These are phyloP conservation scores for Argynnis bischoffii DNA, from an alignment of 2,888 invertebrate genomes.

Conservation along the genomic window DNA sequence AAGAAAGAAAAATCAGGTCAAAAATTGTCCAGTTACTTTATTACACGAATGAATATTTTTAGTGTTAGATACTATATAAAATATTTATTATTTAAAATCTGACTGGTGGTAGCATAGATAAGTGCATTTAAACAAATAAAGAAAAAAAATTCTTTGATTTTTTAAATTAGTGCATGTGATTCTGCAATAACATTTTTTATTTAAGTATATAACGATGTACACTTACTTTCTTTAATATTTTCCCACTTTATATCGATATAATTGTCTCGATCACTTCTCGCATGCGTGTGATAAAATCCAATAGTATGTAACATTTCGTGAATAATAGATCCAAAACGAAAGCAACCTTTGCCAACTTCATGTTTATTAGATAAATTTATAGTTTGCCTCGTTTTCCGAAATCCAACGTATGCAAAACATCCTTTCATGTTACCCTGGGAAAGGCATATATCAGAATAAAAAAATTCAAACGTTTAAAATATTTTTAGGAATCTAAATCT, in stretches of 20 bases:
- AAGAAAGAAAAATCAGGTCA: no score
- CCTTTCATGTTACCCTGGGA: neutral
- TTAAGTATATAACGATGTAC: no score
- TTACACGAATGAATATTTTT: no score
- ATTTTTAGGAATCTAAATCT: no score
- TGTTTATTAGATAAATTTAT: slow-evolving; percentile 10
- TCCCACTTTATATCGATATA: slow-evolving; percentile 9
- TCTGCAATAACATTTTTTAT: no score
- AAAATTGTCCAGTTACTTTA: no score
- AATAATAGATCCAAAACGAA: slow-evolving; percentile 6
- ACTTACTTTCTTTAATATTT: slow-evolving; percentile 6
- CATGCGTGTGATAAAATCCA: slow-evolving; percentile 9
- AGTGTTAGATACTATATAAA: no score
- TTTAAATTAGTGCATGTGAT: no score
- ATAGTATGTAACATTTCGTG: slow-evolving; percentile 11
- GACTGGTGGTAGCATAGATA: no score
- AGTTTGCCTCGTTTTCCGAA: neutral
- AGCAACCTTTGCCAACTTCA: neutral
- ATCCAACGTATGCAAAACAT: slow-evolving; percentile 3
- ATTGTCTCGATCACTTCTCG: slow-evolving; percentile 5
- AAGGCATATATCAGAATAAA: neutral
- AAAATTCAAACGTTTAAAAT: neutral
- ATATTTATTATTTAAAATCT: no score
- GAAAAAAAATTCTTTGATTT: no score
- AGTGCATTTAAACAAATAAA: no score